phyloP scores from a whole-genome alignment of 1,140 invertebrate genomes.

The Cylas formicarius region DNA sequence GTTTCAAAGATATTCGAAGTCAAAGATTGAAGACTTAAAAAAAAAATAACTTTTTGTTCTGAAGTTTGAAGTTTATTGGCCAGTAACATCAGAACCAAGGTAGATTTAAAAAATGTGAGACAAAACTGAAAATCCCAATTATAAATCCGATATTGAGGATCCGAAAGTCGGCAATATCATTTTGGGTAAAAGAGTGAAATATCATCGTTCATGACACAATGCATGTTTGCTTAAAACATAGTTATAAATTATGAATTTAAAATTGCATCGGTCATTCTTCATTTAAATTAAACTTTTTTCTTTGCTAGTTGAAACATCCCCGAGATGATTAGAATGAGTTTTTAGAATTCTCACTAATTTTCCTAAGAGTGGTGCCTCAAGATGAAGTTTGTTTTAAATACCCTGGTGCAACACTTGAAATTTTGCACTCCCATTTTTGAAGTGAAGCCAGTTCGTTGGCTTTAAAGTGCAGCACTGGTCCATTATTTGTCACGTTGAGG shows the following conservation, averaged over 20 bases:
- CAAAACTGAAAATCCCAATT: slow-evolving; percentile 1
- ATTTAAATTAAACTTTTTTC: background rate
- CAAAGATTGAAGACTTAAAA: too few species aligned
- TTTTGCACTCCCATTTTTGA: too few species aligned
- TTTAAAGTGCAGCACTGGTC: too few species aligned
- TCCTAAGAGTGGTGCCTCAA: background rate
- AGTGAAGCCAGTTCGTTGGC: too few species aligned
- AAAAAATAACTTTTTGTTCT: too few species aligned
- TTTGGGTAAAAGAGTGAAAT: slow-evolving; percentile 3
- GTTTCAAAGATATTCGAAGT: too few species aligned
- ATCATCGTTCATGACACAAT: background rate
- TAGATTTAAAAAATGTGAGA: slow-evolving; percentile 3
- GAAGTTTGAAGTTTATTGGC: slow-evolving; percentile 2
- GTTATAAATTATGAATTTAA: too few species aligned
- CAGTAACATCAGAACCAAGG: slow-evolving; percentile 2
- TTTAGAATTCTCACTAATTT: slow-evolving; percentile 11
- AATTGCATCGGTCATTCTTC: too few species aligned
- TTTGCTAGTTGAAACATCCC: slow-evolving; percentile 2
- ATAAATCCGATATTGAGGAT: slow-evolving; percentile 1
- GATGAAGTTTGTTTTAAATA: background rate
- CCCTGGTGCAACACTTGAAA: too few species aligned
- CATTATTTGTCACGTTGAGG: too few species aligned
- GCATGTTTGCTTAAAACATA: too few species aligned
- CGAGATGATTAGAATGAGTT: slow-evolving; percentile 10
- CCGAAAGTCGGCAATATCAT: background rate